phyloP scores from a whole-genome alignment of 1,140 invertebrate species.

The Mamestra configurata region DNA sequence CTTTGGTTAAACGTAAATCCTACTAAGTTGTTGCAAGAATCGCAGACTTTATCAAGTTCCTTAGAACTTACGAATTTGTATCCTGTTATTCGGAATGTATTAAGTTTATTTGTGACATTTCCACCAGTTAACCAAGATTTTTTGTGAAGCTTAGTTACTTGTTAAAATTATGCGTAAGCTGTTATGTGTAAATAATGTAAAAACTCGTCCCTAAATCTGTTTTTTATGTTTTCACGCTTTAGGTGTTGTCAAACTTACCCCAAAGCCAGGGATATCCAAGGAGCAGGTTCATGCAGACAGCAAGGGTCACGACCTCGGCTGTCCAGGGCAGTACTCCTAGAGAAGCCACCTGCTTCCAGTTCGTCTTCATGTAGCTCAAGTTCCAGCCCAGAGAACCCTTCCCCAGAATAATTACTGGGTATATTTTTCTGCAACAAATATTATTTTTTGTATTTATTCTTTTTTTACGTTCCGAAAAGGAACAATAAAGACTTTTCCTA shows the following conservation, averaged over 20 bases:
- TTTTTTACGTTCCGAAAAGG: no score
- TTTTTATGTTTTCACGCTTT: no score
- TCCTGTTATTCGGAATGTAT: neutral
- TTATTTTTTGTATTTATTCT: neutral
- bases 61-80: neutral
- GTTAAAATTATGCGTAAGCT: no score
- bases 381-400: conserved; percentile 81
- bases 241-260: conserved; percentile 65
- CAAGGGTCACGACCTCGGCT: conserved; percentile 70
- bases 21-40: neutral
- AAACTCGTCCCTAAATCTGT: no score
- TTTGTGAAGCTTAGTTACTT: no score
- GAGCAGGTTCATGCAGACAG: conserved; percentile 68
- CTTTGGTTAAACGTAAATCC: neutral
- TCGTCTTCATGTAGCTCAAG: conserved; percentile 70
- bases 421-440: conserved; percentile 74
- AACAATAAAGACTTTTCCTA: no score
- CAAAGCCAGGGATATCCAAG: conserved; percentile 80
- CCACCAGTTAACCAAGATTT: no score
- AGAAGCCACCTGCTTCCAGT: conserved; percentile 70
- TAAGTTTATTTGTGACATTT: neutral
- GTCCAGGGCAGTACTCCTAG: conserved; percentile 77
- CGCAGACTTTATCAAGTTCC: no score
- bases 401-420: conserved; percentile 81
- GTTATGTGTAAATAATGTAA: no score